These are phyloP conservation scores for Acrocera orbiculus DNA, from an alignment of 2,888 invertebrate genomes.

Conservation along the genomic window DNA sequence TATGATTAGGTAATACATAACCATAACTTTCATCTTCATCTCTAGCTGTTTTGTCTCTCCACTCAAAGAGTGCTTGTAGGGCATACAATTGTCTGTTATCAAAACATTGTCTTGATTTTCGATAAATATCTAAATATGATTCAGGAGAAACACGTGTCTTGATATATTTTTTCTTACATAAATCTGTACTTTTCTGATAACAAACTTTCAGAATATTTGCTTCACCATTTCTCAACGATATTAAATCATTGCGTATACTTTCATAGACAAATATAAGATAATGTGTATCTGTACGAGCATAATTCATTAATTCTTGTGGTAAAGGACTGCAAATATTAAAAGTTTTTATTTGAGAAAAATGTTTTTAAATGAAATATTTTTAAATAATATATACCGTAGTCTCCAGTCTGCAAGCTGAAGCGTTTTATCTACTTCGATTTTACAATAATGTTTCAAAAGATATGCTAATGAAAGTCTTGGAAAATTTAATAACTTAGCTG, in stretches of 20 bases:
- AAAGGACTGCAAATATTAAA: constrained; percentile 43
- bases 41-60: constrained; percentile 76
- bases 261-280: constrained; percentile 83
- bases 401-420: constrained; percentile 94
- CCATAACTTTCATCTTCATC: constrained; percentile 78
- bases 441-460: constrained; percentile 61
- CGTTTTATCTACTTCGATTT: constrained; percentile 66
- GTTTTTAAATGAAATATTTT: neutral
- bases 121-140: constrained; percentile 57
- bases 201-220: constrained; percentile 49
- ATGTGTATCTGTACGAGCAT: constrained; percentile 91
- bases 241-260: constrained; percentile 52
- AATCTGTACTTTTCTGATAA: constrained; percentile 51
- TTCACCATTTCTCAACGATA: constrained; percentile 43
- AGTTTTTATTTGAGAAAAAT: neutral
- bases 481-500: constrained; percentile 55
- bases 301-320: constrained; percentile 57
- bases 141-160: constrained; percentile 54
- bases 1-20: constrained; percentile 91
- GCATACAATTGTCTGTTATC: constrained; percentile 74
- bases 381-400: constrained; percentile 37
- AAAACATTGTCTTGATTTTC: constrained; percentile 61
- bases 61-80: constrained; percentile 59
- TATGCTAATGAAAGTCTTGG: constrained; percentile 57
- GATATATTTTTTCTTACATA: constrained; percentile 66